These are phyloP conservation scores for Sipha flava DNA, from an alignment of 1,140 invertebrate genomes.

Conservation along the genomic window DNA sequence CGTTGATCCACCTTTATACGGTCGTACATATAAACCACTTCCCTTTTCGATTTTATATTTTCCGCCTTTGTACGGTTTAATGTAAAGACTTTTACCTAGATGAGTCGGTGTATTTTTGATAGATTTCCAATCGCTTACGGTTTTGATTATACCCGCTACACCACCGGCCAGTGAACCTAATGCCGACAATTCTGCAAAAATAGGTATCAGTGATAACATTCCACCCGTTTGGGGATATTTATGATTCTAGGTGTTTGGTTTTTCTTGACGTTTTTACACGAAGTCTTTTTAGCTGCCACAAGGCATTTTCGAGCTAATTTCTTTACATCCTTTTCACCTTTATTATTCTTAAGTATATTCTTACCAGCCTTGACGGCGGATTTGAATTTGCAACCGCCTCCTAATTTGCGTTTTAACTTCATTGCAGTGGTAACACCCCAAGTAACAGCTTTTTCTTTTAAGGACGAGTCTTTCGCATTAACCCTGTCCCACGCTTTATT, in stretches of 20 bases:
- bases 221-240: background rate
- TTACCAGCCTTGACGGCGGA: too few relatives aligned
- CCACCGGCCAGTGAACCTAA: background rate
- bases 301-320: background rate
- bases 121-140: background rate
- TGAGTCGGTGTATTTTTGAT: background rate
- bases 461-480: slow-evolving; percentile 42
- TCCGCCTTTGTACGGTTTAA: background rate
- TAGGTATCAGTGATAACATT: background rate
- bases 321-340: background rate
- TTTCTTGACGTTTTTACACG: background rate
- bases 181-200: background rate
- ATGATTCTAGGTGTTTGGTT: background rate
- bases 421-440: slow-evolving; percentile 41
- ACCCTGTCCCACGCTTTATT: slow-evolving; percentile 43
- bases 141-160: background rate
- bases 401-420: slow-evolving; percentile 41
- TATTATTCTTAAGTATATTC: background rate
- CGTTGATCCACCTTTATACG: background rate
- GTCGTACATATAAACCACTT: background rate
- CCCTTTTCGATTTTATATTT: background rate
- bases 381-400: slow-evolving; percentile 34
- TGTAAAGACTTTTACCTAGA: background rate
- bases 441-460: slow-evolving; percentile 41
- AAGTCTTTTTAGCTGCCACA: background rate